phyloP scores from a whole-genome alignment of 2,888 invertebrate species.

The Tigriopus californicus region DNA sequence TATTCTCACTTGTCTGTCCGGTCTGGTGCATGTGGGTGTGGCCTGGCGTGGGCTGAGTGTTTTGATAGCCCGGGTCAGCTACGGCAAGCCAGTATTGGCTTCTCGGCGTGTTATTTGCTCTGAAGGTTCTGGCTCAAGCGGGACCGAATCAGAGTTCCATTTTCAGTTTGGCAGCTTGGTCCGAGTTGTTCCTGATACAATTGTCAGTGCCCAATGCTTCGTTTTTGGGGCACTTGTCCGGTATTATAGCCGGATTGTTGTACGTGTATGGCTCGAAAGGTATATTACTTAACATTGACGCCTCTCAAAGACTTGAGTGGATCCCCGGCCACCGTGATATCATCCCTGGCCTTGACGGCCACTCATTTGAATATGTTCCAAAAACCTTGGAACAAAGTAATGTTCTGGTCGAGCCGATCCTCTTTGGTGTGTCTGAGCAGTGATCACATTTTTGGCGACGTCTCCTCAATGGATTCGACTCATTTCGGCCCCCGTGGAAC shows the following conservation, averaged over 20 bases:
- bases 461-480: not conserved
- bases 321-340: not conserved
- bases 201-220: conserved; percentile 41
- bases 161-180: conserved; percentile 37
- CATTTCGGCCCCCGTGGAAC: not conserved
- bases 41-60: conserved; percentile 30
- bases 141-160: not conserved
- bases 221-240: conserved; percentile 42
- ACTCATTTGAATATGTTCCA: not conserved
- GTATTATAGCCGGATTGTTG: conserved; percentile 39
- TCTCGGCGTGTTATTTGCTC: conserved; percentile 43
- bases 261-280: conserved; percentile 34
- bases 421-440: not conserved
- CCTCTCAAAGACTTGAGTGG: not conserved
- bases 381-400: not conserved
- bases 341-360: not conserved
- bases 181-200: conserved; percentile 40
- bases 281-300: not conserved
- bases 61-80: conserved; percentile 32
- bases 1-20: conserved; percentile 34
- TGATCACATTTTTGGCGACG: not conserved
- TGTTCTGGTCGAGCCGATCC: not conserved
- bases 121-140: conserved; percentile 39
- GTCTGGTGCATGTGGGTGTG: conserved; percentile 32
- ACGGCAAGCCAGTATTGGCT: conserved; percentile 41